Conservation (phyloP, 2,113 vertebrate genomes). For the Syngnathoides biaculeatus region DNA sequence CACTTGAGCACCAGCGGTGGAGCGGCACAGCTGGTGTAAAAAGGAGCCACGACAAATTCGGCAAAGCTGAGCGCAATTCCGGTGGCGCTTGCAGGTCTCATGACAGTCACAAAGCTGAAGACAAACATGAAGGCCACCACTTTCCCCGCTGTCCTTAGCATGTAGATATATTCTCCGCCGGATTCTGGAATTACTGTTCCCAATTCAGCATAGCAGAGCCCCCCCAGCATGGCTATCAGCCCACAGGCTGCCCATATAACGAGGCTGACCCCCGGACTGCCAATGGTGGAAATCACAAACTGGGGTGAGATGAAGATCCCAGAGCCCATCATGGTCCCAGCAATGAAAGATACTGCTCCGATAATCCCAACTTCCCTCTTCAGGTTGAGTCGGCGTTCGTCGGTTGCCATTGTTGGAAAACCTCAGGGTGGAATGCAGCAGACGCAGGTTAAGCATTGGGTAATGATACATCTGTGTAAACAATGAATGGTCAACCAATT, state of each 20-base stretch:
- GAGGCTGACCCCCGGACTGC: conserved; percentile 80
- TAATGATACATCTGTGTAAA: not conserved
- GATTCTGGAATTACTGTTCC: conserved; percentile 82
- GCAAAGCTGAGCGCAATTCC: conserved; percentile 78
- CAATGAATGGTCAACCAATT: not conserved
- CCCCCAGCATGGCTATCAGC: conserved; percentile 72
- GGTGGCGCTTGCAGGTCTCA: conserved; percentile 74
- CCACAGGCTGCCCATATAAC: conserved; percentile 79
- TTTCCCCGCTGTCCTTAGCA: conserved; percentile 75
- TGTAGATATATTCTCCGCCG: conserved; percentile 82
- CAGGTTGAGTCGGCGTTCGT: conserved; percentile 40
- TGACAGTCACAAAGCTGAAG: conserved; percentile 72
- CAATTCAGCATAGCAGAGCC: conserved; percentile 82
- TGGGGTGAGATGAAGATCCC: conserved; percentile 78
- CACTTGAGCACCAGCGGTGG: conserved; percentile 62
- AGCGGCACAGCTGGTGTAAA: conserved; percentile 73
- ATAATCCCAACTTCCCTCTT: conserved; percentile 69
- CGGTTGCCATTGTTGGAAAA: conserved; percentile 26
- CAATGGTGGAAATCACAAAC: conserved; percentile 72
- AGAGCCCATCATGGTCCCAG: conserved; percentile 81
- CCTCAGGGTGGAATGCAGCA: not conserved
- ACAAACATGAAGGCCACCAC: conserved; percentile 77
- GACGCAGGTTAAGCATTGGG: not conserved
- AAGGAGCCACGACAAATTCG: conserved; percentile 71
- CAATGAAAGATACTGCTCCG: conserved; percentile 76